Evolutionary conservation across 2,113 vertebrate species (phyloP).

Genomic region (Eclectus roratus): DNA sequence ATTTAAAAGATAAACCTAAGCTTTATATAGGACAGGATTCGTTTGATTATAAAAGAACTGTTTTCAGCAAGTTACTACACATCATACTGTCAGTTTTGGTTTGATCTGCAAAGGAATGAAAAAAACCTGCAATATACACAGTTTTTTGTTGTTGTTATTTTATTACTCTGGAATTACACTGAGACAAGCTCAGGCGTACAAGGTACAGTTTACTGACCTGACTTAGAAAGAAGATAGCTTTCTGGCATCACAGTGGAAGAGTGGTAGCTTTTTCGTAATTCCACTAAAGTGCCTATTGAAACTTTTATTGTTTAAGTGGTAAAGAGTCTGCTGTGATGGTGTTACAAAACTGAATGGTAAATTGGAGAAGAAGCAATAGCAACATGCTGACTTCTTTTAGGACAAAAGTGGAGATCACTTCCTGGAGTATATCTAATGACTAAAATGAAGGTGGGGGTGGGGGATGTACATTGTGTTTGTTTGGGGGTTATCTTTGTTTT

Average conservation of each 20-base stretch:
- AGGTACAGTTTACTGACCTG: conserved; percentile 65
- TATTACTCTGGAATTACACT: conserved; percentile 72
- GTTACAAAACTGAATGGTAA: conserved; percentile 29
- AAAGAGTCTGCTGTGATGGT: conserved; percentile 69
- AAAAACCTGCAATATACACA: conserved; percentile 52
- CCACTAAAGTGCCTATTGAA: conserved; percentile 85
- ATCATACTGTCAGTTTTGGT: conserved; percentile 67
- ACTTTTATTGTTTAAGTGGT: conserved; percentile 73
- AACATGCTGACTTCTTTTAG: conserved; percentile 62
- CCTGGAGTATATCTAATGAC: conserved; percentile 31
- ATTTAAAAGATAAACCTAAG: conserved; percentile 50
- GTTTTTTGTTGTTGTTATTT: conserved; percentile 62
- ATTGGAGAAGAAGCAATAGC: conserved; percentile 68
- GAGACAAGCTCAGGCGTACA: conserved; percentile 77
- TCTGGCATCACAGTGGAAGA: conserved; percentile 79
- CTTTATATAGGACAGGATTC: conserved; percentile 64
- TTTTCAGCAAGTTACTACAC: conserved; percentile 71
- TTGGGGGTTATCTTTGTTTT: neutral
- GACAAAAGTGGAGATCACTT: conserved; percentile 32
- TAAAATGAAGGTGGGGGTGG: neutral
- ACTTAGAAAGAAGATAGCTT: conserved; percentile 69
- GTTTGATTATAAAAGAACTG: conserved; percentile 56
- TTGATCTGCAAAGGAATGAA: conserved; percentile 55
- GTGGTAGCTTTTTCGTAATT: conserved; percentile 83
- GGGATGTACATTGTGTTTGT: neutral